Conservation (phyloP, 2,888 invertebrate genomes). For the Conchocele bisecta region DNA sequence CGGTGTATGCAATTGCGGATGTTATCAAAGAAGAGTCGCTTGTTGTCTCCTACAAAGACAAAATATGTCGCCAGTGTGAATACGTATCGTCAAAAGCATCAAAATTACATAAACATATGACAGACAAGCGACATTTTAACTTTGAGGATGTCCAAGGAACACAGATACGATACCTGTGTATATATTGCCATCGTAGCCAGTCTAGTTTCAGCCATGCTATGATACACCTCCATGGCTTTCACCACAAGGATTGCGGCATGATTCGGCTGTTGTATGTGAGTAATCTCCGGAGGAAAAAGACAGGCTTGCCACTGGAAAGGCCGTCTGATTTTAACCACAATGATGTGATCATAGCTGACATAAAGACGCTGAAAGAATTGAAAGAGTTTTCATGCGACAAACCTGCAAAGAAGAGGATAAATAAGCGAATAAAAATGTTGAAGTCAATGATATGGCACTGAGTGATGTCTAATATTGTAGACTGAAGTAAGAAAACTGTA, state of each 20-base stretch:
- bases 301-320: background rate
- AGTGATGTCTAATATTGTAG: too few relatives aligned
- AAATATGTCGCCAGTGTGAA: background rate
- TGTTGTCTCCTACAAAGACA: background rate
- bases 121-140: background rate
- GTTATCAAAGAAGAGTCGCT: slow-evolving; percentile 2
- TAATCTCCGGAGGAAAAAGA: background rate
- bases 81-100: background rate
- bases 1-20: slow-evolving; percentile 5
- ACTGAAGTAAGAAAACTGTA: too few relatives aligned
- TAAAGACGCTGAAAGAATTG: background rate
- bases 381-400: background rate
- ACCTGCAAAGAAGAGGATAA: background rate
- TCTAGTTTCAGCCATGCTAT: background rate
- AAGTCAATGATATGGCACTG: too few relatives aligned
- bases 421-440: background rate
- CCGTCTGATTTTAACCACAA: background rate
- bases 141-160: background rate
- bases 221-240: background rate
- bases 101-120: background rate
- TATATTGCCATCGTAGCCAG: background rate
- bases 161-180: background rate
- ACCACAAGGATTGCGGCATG: background rate
- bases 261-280: background rate
- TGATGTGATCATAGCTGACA: background rate